Base-by-base conservation (phyloP, 1,140 invertebrate species). In the Pseudomyrmex cubaensis region DNA sequence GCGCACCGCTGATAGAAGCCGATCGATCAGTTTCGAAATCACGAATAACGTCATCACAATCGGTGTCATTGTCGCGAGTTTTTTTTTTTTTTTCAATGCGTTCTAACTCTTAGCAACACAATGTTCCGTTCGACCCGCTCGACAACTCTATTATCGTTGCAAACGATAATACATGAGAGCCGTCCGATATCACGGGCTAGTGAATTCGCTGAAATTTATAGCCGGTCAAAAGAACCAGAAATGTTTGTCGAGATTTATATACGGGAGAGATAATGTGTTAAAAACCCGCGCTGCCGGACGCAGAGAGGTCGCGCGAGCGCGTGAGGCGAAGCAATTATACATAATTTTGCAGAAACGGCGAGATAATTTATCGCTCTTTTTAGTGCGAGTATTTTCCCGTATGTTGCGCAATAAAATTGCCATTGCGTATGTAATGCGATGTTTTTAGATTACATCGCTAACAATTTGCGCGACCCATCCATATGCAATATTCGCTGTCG, bases 1-100 rank as follows among this genome's bases (percentile, higher is more conserved):
- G 83, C 57, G 78, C 70, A 48, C 70, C 59, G 75, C 73, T 77
- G 86, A 86, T 88, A 88, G 82, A 82, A 78, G 76, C 63, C 44
- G 35, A 66, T 52, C 80, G 66, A 88, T 84, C 87, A 80, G 87
- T 35, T 35, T 12, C 69, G 59, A 75, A 83, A 87, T 84, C 82
- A 57, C 48, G 74, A 74, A 88, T 89, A 90, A 90, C 89, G 82
- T 87, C 87, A 76, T 84, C 72, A 76, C 57, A 69, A 86, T 87
- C 84, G 62, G 59, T 78, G 70, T 88, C 88, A 90, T 82, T 82
- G 76, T 82, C 52, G 61, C n/a, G 50, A 88, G 75, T 88, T 89
- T 88, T 90, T 35, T 35, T 35, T 35, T 35, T 35, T 35, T 35
- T 35, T 35, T 35, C 35, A 35, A 70, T 88, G 72, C 72, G 72